These are phyloP conservation scores for Falco novaeseelandiae DNA, from an alignment of 2,797 vertebrate genomes.

Conservation along the genomic window DNA sequence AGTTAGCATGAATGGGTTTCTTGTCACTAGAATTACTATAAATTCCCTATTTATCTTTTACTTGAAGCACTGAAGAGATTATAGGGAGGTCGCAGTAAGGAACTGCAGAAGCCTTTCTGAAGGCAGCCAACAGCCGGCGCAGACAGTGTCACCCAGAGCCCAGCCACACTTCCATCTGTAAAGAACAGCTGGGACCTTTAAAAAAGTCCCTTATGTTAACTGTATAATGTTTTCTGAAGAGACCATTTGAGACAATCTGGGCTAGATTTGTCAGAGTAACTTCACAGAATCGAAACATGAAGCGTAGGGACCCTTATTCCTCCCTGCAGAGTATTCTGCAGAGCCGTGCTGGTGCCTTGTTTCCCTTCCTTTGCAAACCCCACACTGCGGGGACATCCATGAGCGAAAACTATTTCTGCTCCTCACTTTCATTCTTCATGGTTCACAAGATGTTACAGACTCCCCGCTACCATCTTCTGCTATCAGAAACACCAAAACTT, in stretches of 20 bases:
- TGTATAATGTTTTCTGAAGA: not conserved
- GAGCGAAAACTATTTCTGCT: not conserved
- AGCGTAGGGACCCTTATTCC: not conserved
- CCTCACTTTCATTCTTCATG: not conserved
- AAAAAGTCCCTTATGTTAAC: not conserved
- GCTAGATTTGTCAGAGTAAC: not conserved
- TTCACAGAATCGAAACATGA: not conserved
- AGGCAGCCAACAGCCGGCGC: not conserved
- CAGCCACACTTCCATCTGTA: not conserved
- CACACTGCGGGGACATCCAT: fast-evolving
- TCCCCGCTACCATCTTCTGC: fast-evolving
- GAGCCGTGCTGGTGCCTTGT: not conserved
- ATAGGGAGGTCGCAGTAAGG: not conserved
- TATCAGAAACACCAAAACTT: not conserved
- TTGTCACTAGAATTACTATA: not conserved
- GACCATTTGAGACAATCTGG: not conserved
- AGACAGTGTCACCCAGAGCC: not conserved
- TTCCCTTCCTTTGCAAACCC: not conserved
- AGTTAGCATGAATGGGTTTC: not conserved
- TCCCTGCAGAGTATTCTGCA: not conserved
- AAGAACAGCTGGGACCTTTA: not conserved
- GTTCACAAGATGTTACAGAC: not conserved
- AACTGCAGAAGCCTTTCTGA: not conserved
- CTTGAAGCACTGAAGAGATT: not conserved
- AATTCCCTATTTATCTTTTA: not conserved